Conservation (phyloP, 2,888 invertebrate genomes). For the Platycnemis pennipes region DNA sequence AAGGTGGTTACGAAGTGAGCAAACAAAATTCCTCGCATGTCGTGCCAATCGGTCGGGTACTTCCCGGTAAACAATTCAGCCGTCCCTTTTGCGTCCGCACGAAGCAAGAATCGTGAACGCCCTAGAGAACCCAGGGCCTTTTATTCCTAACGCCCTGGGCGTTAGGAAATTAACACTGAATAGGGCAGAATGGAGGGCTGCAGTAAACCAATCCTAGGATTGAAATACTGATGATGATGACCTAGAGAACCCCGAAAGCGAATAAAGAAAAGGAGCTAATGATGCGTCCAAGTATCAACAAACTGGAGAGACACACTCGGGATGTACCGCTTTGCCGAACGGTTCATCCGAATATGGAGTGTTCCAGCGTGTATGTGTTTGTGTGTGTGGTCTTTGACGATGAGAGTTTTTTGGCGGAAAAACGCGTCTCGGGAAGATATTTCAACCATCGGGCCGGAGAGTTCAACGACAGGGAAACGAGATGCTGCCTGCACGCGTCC, state of each 20-base stretch:
- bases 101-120: too few relatives aligned
- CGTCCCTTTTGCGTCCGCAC: too few relatives aligned
- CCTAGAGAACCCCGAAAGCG: not conserved
- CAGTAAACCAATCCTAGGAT: too few relatives aligned
- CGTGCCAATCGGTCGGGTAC: too few relatives aligned
- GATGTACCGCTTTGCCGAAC: not conserved
- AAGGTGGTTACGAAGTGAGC: too few relatives aligned
- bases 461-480: not conserved
- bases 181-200: too few relatives aligned
- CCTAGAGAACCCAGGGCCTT: too few relatives aligned
- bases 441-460: not conserved
- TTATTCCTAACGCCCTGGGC: too few relatives aligned
- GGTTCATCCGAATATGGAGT: slow-evolving; percentile 1
- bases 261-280: not conserved
- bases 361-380: not conserved
- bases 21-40: too few relatives aligned
- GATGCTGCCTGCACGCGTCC: not conserved
- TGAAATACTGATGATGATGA: too few relatives aligned
- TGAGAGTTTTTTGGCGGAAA: not conserved
- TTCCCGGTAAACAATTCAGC: too few relatives aligned
- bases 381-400: not conserved
- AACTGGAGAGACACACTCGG: not conserved
- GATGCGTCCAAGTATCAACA: not conserved
- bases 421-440: not conserved
- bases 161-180: too few relatives aligned